A percentile compares a stretch with the other conserved stretches of the same genome.
These are phyloP conservation scores for Drepana arcuata DNA, from an alignment of 1,140 invertebrate species.

Conservation along the genomic window DNA sequence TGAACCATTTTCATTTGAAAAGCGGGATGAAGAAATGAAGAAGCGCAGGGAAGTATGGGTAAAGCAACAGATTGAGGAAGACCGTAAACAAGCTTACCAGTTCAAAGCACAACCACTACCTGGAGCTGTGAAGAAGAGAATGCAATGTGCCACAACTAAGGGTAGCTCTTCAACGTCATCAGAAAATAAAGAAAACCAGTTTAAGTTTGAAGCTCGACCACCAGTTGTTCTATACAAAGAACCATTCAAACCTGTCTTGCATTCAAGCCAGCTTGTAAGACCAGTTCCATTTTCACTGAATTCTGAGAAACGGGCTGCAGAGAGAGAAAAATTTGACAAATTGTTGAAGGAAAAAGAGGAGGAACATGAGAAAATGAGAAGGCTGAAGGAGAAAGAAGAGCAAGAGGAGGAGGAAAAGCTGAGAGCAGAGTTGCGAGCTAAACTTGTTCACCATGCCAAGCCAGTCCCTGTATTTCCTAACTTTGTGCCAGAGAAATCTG, in stretches of 20 bases:
- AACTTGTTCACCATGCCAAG: constrained; percentile 54
- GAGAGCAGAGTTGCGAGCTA: constrained; percentile 38
- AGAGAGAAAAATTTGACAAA: constrained; percentile 50
- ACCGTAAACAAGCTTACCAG: constrained; percentile 39
- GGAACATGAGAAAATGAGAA: constrained; percentile 34
- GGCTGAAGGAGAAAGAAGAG: constrained; percentile 34
- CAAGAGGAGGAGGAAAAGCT: constrained; percentile 36
- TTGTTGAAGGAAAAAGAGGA: constrained; percentile 50
- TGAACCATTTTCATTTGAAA: constrained; percentile 61
- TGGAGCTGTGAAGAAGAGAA: constrained; percentile 38
- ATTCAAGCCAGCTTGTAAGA: constrained; percentile 27
- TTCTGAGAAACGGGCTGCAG: constrained; percentile 47
- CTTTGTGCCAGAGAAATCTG: constrained; percentile 45
- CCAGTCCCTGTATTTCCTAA: constrained; percentile 31
- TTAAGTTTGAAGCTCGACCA: constrained; percentile 53
- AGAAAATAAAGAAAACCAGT: constrained; percentile 55
- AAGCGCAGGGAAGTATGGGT: constrained; percentile 46
- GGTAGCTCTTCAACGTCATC: constrained; percentile 39
- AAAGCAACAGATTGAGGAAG: constrained; percentile 45
- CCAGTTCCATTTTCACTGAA: constrained; percentile 45
- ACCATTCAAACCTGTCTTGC: constrained; percentile 52
- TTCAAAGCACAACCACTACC: constrained; percentile 63
- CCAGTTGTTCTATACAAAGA: constrained; percentile 48
- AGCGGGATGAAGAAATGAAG: constrained; percentile 49
- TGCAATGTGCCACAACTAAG: constrained; percentile 23